These are phyloP conservation scores for Characodon lateralis DNA, from an alignment of 2,797 vertebrate species.

Conservation along the genomic window DNA sequence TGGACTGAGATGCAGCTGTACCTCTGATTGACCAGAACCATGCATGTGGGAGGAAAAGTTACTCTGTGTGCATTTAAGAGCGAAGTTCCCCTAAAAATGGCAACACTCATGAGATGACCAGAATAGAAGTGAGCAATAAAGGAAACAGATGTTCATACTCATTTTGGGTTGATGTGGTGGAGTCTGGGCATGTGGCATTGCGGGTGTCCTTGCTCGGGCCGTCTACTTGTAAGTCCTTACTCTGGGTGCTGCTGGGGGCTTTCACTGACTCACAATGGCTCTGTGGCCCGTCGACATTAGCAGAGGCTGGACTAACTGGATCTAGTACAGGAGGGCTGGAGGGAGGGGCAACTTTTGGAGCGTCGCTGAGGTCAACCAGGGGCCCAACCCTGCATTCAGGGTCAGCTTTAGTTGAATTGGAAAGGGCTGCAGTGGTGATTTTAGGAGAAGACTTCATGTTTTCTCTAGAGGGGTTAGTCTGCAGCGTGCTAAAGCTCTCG, in stretches of 20 bases:
- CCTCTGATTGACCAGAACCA: background rate
- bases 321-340: constrained; percentile 77
- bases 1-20: background rate
- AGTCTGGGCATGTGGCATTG: constrained; percentile 84
- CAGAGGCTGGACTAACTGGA: constrained; percentile 42
- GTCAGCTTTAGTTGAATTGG: constrained; percentile 76
- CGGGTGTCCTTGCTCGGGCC: constrained; percentile 89
- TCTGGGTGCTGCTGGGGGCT: constrained; percentile 66
- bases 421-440: constrained; percentile 70
- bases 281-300: constrained; percentile 65
- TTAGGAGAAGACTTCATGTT: constrained; percentile 81
- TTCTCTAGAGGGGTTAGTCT: constrained; percentile 92
- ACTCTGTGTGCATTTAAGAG: constrained; percentile 6
- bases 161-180: constrained; percentile 86
- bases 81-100: constrained; percentile 21
- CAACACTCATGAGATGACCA: constrained; percentile 11
- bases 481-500: constrained; percentile 91
- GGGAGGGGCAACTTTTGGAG: constrained; percentile 70
- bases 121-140: constrained; percentile 60
- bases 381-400: constrained; percentile 83
- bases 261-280: constrained; percentile 78
- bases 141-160: constrained; percentile 90
- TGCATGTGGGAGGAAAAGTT: constrained; percentile 1
- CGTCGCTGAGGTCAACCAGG: constrained; percentile 92
- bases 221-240: constrained; percentile 92